Conservation (phyloP, 53 echinoderm and acorn worm species). For the Holothuria scabra region DNA sequence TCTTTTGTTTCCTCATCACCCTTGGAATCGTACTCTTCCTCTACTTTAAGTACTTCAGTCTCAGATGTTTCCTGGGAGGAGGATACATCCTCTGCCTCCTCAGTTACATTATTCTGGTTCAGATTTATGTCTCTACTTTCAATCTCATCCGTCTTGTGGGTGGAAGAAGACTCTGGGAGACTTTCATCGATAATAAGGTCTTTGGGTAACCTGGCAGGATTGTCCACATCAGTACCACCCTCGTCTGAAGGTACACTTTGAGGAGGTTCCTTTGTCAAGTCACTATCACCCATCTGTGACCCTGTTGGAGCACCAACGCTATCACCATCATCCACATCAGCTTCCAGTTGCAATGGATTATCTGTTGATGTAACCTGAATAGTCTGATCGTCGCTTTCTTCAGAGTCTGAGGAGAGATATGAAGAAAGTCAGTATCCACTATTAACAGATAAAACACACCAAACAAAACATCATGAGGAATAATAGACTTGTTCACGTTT, state of each 20-base stretch:
- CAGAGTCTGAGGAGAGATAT: constrained; percentile 23
- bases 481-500: too few relatives aligned
- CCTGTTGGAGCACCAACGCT: background rate
- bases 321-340: background rate
- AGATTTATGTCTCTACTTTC: constrained; percentile 25
- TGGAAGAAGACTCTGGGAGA: background rate
- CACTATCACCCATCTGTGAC: background rate
- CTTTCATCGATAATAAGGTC: constrained; percentile 21
- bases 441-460: background rate
- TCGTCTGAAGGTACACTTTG: background rate
- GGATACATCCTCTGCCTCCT: background rate
- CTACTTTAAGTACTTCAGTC: constrained; percentile 5
- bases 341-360: background rate
- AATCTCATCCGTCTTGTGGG: too few relatives aligned
- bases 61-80: background rate
- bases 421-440: background rate
- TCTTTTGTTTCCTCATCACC: background rate
- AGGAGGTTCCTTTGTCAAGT: background rate
- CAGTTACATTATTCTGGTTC: constrained; percentile 1
- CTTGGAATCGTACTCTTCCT: background rate
- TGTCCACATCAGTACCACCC: constrained; percentile 36
- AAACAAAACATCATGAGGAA: too few relatives aligned
- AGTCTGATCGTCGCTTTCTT: constrained; percentile 37
- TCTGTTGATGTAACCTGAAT: constrained; percentile 19
- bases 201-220: background rate